Percentiles rank a stretch among this genome's conserved stretches.
Conservation (phyloP, 1,140 invertebrate genomes). For the Scaptomyza montana region DNA sequence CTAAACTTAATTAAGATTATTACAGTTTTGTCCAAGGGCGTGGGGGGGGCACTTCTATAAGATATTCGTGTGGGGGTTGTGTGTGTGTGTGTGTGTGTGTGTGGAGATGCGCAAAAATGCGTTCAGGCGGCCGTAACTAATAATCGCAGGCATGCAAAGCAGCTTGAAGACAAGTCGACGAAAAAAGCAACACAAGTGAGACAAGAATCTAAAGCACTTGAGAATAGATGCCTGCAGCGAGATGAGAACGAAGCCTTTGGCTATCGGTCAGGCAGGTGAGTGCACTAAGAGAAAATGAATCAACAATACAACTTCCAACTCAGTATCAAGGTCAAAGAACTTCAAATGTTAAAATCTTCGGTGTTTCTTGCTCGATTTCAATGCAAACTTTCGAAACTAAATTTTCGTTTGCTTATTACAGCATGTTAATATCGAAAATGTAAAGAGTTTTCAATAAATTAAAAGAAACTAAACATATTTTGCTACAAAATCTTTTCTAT, state of each 20-base stretch:
- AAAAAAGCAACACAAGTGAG: neutral
- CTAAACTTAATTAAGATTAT: conserved; percentile 77
- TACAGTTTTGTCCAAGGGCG: conserved; percentile 39
- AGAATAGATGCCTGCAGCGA: conserved; percentile 10
- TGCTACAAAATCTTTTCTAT: too few relatives aligned
- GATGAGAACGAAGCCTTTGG: conserved; percentile 5
- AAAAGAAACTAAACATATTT: too few relatives aligned
- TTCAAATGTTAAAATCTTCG: neutral
- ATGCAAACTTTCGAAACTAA: too few relatives aligned
- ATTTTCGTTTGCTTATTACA: too few relatives aligned
- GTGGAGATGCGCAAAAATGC: conserved; percentile 67
- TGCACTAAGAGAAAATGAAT: neutral
- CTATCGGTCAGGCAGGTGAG: conserved; percentile 11
- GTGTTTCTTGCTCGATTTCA: too few relatives aligned
- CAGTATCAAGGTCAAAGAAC: neutral
- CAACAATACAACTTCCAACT: neutral
- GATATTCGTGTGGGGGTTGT: neutral
- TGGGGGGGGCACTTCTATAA: neutral
- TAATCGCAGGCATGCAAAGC: conserved; percentile 73
- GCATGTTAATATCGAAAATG: too few relatives aligned
- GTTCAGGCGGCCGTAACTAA: conserved; percentile 80
- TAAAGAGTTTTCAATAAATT: too few relatives aligned
- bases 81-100: neutral
- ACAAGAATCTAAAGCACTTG: conserved; percentile 4
- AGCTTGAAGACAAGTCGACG: conserved; percentile 7